These are phyloP conservation scores for Pegea sp. DNA, from an alignment of 23 tunicate species.

Conservation along the genomic window DNA sequence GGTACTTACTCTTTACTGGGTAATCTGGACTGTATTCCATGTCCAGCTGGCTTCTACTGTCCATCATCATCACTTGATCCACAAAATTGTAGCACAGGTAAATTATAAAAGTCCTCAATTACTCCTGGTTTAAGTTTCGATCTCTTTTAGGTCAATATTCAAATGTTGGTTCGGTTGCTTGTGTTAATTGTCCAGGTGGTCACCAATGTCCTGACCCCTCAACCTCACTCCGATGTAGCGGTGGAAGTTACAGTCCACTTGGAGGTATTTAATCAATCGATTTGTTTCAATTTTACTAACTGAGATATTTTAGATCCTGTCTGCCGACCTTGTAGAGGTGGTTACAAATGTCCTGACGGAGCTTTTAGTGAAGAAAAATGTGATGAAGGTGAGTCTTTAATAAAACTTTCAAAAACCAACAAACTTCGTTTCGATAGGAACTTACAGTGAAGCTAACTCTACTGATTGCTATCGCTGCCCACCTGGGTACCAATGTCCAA, in stretches of 20 bases:
- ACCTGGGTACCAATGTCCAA: constrained; percentile 4
- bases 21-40: constrained; percentile 30
- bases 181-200: constrained; percentile 18
- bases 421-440: background rate
- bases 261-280: constrained; percentile 63
- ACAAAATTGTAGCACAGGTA: constrained; percentile 34
- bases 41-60: constrained; percentile 45
- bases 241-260: constrained; percentile 27
- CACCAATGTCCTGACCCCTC: constrained; percentile 5
- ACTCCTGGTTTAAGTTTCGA: constrained; percentile 11
- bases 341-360: background rate
- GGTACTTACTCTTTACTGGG: constrained; percentile 50
- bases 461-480: constrained; percentile 7
- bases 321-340: background rate
- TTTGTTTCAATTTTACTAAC: too few species aligned
- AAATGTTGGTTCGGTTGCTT: constrained; percentile 1
- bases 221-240: constrained; percentile 2
- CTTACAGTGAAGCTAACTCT: background rate
- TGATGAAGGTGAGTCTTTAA: background rate
- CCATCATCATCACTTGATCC: constrained; percentile 7
- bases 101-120: constrained; percentile 5
- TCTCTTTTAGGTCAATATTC: constrained; percentile 27
- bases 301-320: background rate
- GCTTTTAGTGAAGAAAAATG: constrained; percentile 2
- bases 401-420: background rate